These are phyloP conservation scores for Papilio gigon DNA, from an alignment of 2,888 invertebrate species.

Conservation along the genomic window DNA sequence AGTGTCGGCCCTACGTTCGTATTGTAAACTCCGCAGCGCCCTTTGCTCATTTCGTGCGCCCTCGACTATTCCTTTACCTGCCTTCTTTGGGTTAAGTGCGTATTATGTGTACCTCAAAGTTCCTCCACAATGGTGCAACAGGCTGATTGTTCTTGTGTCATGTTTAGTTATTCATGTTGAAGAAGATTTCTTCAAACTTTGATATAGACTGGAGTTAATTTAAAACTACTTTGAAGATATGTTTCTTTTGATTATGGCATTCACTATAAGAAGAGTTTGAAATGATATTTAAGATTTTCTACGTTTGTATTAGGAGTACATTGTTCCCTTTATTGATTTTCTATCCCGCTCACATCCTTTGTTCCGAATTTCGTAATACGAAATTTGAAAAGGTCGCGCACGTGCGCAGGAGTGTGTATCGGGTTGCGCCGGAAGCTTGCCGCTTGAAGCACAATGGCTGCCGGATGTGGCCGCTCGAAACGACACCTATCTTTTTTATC, in stretches of 20 bases:
- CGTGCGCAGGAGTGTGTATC: constrained; percentile 82
- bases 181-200: constrained; percentile 8
- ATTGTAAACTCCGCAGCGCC: constrained; percentile 58
- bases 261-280: not conserved
- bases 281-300: not conserved
- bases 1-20: constrained; percentile 52
- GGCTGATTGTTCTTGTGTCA: constrained; percentile 33
- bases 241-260: not conserved
- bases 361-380: constrained; percentile 68
- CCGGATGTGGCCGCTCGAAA: constrained; percentile 81
- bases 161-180: constrained; percentile 30
- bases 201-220: not conserved
- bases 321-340: constrained; percentile 46
- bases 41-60: constrained; percentile 78
- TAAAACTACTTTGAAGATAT: not conserved
- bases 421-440: constrained; percentile 80
- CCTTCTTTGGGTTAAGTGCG: constrained; percentile 51
- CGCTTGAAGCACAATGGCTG: constrained; percentile 76
- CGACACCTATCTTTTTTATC: constrained; percentile 81
- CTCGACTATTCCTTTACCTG: constrained; percentile 66
- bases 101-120: constrained; percentile 55
- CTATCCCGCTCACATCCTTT: constrained; percentile 51
- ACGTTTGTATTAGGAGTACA: constrained; percentile 1
- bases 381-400: constrained; percentile 79
- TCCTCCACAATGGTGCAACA: constrained; percentile 47